Evolutionary conservation across 2,113 vertebrate genomes (phyloP), one percentile per base, ranked within the genome.

Genomic region (Uropsilus gracilis): DNA sequence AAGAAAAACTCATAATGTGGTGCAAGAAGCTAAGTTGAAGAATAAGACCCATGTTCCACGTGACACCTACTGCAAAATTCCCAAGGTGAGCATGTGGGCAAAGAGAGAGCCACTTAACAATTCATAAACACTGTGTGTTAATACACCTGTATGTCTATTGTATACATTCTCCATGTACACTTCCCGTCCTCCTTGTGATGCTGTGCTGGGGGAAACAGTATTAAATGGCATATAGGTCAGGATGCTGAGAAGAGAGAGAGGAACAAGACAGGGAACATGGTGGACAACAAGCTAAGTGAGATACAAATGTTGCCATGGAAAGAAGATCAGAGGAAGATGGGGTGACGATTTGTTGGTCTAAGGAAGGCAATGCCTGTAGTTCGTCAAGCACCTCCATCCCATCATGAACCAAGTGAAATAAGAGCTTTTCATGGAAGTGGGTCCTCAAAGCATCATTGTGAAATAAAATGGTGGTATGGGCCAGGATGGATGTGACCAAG

Each of bases 231-330:
- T 37, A 22, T 4, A 73, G 18, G 18, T 46, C 48, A 68, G 82
- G 73, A 80, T 24, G 55, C 44, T 69, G 17, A 66, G 22, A 86
- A 90, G 37, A 53, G 64, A 92, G 66, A 87, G 78, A 80, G 53
- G 66, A 90, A 77, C 1, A 75, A 64, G 61, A 50, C n/a, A 86
- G 37, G 57, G 6, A 28, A 76, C 94, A 68, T 34, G 20, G 18
- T 68, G 5, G 18, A 37, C 34, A 20, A 1, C 66, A 69, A 5
- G 20, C 34, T 24, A 34, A 82, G 39, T 73, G 26, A 73, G 42
- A 44, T n/a, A 14, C 8, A 28, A 11, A 71, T 48, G 44, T 34
- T 28, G 18, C 39, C 48, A 22, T 8, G 42, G 66, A 61, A 69
- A 37, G 22, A 48, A 85, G 64, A 32, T 42, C 12, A 18, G 7